Conservation (phyloP, 2,797 vertebrate species). For the Hoplostethus mediterraneus region DNA sequence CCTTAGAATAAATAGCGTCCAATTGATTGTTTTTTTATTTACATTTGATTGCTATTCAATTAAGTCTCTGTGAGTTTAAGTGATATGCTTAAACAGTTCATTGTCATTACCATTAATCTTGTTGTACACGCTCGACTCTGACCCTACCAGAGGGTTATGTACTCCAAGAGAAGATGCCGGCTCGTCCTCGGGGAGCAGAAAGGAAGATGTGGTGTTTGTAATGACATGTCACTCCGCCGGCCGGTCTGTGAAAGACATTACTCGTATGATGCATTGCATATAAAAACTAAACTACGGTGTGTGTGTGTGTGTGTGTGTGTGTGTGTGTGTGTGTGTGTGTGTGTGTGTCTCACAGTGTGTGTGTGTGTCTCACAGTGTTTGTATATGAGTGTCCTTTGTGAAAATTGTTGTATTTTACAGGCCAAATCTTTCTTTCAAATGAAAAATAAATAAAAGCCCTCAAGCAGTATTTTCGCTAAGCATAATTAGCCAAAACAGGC, state of each 20-base stretch:
- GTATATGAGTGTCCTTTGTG: no score
- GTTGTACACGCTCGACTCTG: constrained; percentile 19
- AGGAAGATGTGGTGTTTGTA: constrained; percentile 6
- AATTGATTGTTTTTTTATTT: constrained; percentile 72
- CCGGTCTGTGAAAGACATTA: constrained; percentile 11
- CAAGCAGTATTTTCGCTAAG: constrained; percentile 42
- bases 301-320: no score
- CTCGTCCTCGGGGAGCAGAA: neutral
- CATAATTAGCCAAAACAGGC: constrained; percentile 40
- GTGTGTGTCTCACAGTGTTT: no score
- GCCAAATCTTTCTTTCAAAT: no score
- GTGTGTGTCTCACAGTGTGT: neutral
- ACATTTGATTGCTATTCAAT: constrained; percentile 40
- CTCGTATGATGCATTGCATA: neutral
- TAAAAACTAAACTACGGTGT: no score
- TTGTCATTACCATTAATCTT: constrained; percentile 37
- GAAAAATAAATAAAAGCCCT: no score
- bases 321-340: no score
- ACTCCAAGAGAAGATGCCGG: constrained; percentile 1
- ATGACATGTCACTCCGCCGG: constrained; percentile 21
- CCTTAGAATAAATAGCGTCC: constrained; percentile 67
- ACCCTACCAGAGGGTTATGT: constrained; percentile 30
- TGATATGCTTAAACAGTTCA: constrained; percentile 54
- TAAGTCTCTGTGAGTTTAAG: constrained; percentile 40
- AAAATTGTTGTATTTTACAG: no score